Evolutionary conservation across 2,888 invertebrate genomes (phyloP).

Genomic region (Sclerodermus sp.): DNA sequence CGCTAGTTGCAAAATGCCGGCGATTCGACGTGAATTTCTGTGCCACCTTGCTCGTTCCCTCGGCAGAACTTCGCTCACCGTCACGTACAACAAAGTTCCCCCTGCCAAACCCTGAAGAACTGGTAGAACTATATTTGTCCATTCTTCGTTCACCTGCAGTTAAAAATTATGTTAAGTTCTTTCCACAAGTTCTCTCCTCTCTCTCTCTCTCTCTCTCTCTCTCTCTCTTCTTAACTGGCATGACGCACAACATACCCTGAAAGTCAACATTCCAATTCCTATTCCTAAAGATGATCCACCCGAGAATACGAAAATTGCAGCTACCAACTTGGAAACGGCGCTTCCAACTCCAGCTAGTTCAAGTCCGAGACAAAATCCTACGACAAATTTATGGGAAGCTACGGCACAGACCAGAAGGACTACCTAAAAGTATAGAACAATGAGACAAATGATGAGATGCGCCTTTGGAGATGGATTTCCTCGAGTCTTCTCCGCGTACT

Average conservation of each 20-base stretch:
- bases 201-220: no score
- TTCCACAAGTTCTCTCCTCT: no score
- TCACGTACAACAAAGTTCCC: conserved; percentile 76
- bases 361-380: conserved; percentile 79
- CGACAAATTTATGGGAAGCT: conserved; percentile 78
- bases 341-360: conserved; percentile 66
- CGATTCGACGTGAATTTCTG: conserved; percentile 57
- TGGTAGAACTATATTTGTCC: conserved; percentile 27
- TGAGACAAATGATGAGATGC: background rate
- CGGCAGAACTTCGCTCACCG: conserved; percentile 76
- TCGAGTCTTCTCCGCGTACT: conserved; percentile 59
- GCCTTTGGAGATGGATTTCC: no score
- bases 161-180: no score
- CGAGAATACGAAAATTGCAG: conserved; percentile 68
- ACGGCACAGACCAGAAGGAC: conserved; percentile 70
- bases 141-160: conserved; percentile 16
- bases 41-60: conserved; percentile 77
- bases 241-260: conserved; percentile 66
- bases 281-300: conserved; percentile 72
- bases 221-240: no score
- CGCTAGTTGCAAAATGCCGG: conserved; percentile 68
- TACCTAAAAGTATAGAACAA: conserved; percentile 60
- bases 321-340: conserved; percentile 59
- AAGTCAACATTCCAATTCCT: conserved; percentile 66
- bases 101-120: conserved; percentile 68